Percentiles rank a stretch among this genome's conserved stretches.
Evolutionary conservation across 2,113 vertebrate genomes (phyloP).

Genomic region (Apus apus): DNA sequence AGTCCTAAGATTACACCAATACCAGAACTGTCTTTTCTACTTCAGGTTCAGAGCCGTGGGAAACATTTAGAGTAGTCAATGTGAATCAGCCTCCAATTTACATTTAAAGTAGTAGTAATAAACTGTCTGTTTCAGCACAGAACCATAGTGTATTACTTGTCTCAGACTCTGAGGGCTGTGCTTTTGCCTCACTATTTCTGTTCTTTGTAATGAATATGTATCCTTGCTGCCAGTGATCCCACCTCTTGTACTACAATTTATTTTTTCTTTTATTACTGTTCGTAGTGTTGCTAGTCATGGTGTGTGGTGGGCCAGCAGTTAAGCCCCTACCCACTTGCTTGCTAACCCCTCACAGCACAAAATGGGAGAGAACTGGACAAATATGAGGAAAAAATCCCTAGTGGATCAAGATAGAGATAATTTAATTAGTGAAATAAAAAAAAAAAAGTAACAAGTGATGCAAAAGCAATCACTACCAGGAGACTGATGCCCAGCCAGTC

Average conservation of each 20-base stretch:
- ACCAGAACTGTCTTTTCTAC: slow-evolving; percentile 22
- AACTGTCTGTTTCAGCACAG: neutral
- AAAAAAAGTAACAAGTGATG: neutral
- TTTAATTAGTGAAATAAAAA: neutral
- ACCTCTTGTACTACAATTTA: neutral
- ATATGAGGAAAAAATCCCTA: neutral
- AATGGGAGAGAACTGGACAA: neutral
- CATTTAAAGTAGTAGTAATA: slow-evolving; percentile 23
- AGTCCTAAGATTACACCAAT: slow-evolving; percentile 48
- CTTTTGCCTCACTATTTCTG: neutral
- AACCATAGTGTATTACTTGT: neutral
- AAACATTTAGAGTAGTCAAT: slow-evolving; percentile 11
- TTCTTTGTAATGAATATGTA: neutral
- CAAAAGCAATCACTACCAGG: neutral
- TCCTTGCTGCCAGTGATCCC: neutral
- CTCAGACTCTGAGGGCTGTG: neutral
- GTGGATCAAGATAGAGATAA: neutral
- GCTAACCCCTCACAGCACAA: neutral
- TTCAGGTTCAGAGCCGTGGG: slow-evolving; percentile 31
- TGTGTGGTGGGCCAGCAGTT: neutral
- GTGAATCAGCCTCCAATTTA: slow-evolving; percentile 41
- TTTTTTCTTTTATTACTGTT: neutral
- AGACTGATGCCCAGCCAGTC: neutral
- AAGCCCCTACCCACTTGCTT: neutral
- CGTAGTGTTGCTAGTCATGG: neutral